Evolutionary conservation across 2,797 vertebrate genomes (phyloP), one percentile per base, ranked within the genome.

Genomic region (Emydoidea blandingii): DNA sequence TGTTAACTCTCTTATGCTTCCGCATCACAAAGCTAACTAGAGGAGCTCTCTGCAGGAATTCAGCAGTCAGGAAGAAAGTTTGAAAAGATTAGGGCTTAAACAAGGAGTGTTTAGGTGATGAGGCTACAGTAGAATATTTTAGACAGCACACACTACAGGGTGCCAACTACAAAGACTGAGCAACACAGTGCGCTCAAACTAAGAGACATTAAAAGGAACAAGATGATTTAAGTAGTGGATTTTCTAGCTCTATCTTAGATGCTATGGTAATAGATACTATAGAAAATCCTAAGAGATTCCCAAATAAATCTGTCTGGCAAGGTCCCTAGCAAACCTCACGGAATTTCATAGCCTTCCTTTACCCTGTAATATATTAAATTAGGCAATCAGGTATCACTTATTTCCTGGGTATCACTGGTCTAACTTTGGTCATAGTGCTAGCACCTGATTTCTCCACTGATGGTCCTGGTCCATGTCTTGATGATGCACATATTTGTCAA

Each of bases 61-160:
- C 86, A 76, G 78, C 87, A 85, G 82, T 90, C 90, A 93, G 50
- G 82, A 83, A 95, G 29, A 93, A 93, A 86, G 50, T 96, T 96
- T 92, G 89, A 62, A 37, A 92, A 96, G 88, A 97, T 87, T 78
- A 88, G 87, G 85, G 79, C 62, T 95, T 95, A 84, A 92, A 95
- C 92, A 95, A 88, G 96, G 86, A 89, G 18, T 87, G 90, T 92
- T 95, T 86, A 92, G 85, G 54, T 97, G 94, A 97, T 94, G 91
- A 95, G 65, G 47, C 81, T 88, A 37, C 91, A 92, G 83, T 44
- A 47, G 85, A 95, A 88, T 89, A 88, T 96, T 97, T 95, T 86
- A 94, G 92, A 88, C 85, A 93, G 94, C 79, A 19, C 27, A 21
- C 87, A 49, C 93, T 76, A 76, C 87, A 91, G 92, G 92, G 84